Evolutionary conservation across 2,888 invertebrate genomes (phyloP).

Genomic region (Branchipolynoe longqiensis): DNA sequence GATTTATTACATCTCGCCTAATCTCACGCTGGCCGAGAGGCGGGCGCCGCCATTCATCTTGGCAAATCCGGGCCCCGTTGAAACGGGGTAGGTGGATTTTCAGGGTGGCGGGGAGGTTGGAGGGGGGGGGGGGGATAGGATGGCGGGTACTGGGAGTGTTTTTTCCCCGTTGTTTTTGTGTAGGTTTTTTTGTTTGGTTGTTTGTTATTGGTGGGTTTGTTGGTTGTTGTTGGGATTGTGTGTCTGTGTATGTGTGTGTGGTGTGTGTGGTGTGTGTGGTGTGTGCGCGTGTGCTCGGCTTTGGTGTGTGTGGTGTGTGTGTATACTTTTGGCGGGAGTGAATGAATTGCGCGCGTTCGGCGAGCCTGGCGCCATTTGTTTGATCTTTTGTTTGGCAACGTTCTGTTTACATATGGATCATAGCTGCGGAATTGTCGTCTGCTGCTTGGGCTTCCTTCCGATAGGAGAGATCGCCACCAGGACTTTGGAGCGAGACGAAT

Average conservation of each 20-base stretch:
- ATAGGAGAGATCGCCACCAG: too few species aligned
- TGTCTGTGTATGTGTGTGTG: too few species aligned
- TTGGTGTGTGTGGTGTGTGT: too few species aligned
- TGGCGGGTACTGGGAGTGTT: too few species aligned
- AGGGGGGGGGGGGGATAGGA: conserved; percentile 24
- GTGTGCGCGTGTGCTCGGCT: too few species aligned
- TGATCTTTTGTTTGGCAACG: conserved; percentile 31
- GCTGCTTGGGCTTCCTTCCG: not conserved
- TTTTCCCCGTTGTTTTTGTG: not conserved
- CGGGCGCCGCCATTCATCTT: conserved; percentile 46
- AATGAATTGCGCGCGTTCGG: conserved; percentile 25
- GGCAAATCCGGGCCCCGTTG: conserved; percentile 48
- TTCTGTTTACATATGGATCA: conserved; percentile 52
- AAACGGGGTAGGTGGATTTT: conserved; percentile 41
- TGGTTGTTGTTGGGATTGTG: too few species aligned
- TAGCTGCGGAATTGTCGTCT: not conserved
- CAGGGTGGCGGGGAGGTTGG: conserved; percentile 36
- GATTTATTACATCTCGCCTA: conserved; percentile 57
- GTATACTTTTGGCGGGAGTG: conserved; percentile 33
- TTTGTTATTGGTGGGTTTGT: too few species aligned
- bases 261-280: too few species aligned
- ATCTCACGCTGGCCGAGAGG: conserved; percentile 51
- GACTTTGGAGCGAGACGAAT: too few species aligned
- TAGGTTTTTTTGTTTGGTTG: too few species aligned
- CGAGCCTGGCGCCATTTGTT: conserved; percentile 41